A percentile compares a stretch with the other conserved stretches of the same genome.
Evolutionary conservation across 92 coral and sea anemone genomes (phyloP).

Genomic region (Palythoa heliodiscus): DNA sequence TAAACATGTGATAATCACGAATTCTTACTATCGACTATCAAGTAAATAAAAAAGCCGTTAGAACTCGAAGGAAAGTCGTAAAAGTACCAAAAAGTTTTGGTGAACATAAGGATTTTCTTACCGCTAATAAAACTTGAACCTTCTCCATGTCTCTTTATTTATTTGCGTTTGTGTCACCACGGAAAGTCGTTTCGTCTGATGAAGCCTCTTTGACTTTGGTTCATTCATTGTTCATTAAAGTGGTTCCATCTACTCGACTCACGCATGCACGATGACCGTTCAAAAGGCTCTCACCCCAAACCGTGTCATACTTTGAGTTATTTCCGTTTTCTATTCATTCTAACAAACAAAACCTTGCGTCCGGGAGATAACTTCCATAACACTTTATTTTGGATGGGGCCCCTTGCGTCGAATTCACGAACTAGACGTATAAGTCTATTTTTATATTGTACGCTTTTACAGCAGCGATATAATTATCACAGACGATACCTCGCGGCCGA

Average conservation of each 20-base stretch:
- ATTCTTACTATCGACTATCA: not conserved
- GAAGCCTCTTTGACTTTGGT: not conserved
- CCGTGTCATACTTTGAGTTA: not conserved
- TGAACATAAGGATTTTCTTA: not conserved
- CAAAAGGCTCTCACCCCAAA: not conserved
- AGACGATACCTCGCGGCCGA: slow-evolving; percentile 22
- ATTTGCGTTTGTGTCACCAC: not conserved
- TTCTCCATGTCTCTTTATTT: slow-evolving; percentile 6
- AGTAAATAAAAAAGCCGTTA: not conserved
- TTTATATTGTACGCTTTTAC: slow-evolving; percentile 7
- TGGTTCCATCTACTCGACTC: not conserved
- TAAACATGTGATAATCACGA: not conserved
- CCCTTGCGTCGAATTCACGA: slow-evolving; percentile 37
- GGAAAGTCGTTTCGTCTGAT: slow-evolving; percentile 7
- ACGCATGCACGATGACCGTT: slow-evolving; percentile 13
- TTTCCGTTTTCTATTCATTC: slow-evolving; percentile 24
- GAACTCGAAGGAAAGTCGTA: not conserved
- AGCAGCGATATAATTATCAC: slow-evolving; percentile 37
- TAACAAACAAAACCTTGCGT: not conserved
- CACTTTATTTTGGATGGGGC: not conserved
- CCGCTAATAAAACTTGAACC: slow-evolving; percentile 1
- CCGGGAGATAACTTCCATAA: slow-evolving; percentile 8
- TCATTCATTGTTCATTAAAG: not conserved
- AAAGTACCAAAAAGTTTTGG: not conserved
- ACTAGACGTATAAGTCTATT: not conserved